Percentiles rank a stretch among this genome's conserved stretches.
Evolutionary conservation across 2,113 vertebrate species (phyloP).

Genomic region (Emberiza fucata): DNA sequence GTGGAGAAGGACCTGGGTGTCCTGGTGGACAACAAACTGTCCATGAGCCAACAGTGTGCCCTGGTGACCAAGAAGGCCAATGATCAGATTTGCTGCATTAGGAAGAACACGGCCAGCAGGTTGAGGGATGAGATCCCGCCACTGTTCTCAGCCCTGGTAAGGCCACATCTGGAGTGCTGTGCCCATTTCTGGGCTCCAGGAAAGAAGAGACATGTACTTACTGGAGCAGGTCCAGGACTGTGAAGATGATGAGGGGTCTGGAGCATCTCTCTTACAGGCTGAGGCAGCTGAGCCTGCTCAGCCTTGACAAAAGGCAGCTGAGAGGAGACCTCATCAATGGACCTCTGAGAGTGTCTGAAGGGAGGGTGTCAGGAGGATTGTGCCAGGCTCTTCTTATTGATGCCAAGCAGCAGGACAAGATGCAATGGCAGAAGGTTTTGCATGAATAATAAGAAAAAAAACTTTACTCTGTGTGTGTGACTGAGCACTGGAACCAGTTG

Average conservation of each 20-base stretch:
- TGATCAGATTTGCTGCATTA: background rate
- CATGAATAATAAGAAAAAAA: background rate
- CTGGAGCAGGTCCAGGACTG: background rate
- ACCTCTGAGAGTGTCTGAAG: background rate
- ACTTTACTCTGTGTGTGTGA: background rate
- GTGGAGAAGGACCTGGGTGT: background rate
- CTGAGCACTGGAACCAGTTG: background rate
- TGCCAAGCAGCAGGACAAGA: background rate
- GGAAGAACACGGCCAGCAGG: background rate
- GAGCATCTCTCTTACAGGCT: background rate
- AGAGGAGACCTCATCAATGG: too few relatives aligned
- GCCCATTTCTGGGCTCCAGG: background rate
- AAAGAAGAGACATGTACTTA: background rate
- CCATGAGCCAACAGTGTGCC: background rate
- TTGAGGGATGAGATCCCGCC: fast-evolving
- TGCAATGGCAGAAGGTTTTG: background rate
- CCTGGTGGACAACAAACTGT: background rate
- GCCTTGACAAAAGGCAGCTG: fast-evolving
- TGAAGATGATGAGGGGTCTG: background rate
- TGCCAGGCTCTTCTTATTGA: background rate
- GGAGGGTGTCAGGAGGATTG: background rate
- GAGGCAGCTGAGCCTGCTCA: background rate
- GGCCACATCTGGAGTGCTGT: background rate
- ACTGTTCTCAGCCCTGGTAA: background rate
- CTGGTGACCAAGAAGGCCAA: background rate